These are phyloP conservation scores for Ptychoptera albimana DNA, from an alignment of 2,888 invertebrate species.

Conservation along the genomic window DNA sequence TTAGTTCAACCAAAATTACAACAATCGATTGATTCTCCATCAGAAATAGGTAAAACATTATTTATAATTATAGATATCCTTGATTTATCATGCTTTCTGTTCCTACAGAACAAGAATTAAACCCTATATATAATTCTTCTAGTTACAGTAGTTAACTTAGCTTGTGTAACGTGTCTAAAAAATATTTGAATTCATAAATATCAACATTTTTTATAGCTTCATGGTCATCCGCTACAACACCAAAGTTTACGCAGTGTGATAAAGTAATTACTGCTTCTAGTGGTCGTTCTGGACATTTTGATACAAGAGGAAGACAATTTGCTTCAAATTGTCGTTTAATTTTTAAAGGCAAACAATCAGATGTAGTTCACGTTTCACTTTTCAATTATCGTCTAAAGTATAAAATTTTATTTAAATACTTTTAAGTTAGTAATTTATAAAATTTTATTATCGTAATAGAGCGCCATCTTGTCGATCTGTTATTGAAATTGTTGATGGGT, in stretches of 20 bases:
- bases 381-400: slow-evolving; percentile 56
- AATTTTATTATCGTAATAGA: slow-evolving; percentile 24
- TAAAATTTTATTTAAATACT: slow-evolving; percentile 1
- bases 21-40: not conserved
- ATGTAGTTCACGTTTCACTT: slow-evolving; percentile 56
- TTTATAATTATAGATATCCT: too few relatives aligned
- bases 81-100: too few relatives aligned
- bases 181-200: slow-evolving; percentile 20
- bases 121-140: too few relatives aligned
- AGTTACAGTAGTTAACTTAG: too few relatives aligned
- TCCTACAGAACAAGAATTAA: too few relatives aligned
- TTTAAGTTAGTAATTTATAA: slow-evolving; percentile 1
- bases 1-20: not conserved
- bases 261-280: slow-evolving; percentile 21
- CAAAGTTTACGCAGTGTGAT: slow-evolving; percentile 11
- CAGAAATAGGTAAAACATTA: too few relatives aligned
- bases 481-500: slow-evolving; percentile 54
- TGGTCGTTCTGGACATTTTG: slow-evolving; percentile 50
- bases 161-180: slow-evolving; percentile 11
- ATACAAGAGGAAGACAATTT: slow-evolving; percentile 44
- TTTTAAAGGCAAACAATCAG: slow-evolving; percentile 47
- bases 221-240: slow-evolving; percentile 17
- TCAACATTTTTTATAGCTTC: slow-evolving; percentile 2
- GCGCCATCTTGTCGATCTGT: slow-evolving; percentile 50
- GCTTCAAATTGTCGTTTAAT: slow-evolving; percentile 48